Evolutionary conservation across 30 jellyfish, hydroid and myxozoan genomes (phyloP).

Genomic region (Chrysaora quinquecirrha): DNA sequence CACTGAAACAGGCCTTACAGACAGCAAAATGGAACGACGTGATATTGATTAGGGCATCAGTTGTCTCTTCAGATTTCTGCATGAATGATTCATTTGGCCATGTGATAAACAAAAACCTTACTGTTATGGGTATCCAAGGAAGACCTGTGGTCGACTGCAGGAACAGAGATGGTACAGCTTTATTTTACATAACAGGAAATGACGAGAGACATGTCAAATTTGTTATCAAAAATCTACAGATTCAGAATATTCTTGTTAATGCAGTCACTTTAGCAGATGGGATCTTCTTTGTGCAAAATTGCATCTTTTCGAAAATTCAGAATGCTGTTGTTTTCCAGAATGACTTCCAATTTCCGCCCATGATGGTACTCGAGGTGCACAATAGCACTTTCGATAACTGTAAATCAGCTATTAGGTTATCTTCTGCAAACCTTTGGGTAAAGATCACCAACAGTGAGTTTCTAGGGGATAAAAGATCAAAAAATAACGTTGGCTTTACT

Average conservation of each 20-base stretch:
- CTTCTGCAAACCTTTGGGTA: background rate
- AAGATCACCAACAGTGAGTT: background rate
- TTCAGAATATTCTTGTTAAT: background rate
- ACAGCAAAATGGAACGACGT: conserved; percentile 31
- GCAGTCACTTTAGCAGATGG: background rate
- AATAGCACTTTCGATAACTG: background rate
- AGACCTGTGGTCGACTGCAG: conserved; percentile 17
- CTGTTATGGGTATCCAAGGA: conserved; percentile 8
- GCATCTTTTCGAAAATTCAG: background rate
- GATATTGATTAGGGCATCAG: background rate
- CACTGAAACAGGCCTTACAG: conserved; percentile 9
- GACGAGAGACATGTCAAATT: background rate
- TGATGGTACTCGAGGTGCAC: background rate
- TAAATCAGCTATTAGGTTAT: background rate
- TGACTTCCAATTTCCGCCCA: background rate
- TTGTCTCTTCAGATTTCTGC: conserved; percentile 8
- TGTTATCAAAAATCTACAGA: background rate
- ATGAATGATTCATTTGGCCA: background rate
- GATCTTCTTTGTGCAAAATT: background rate
- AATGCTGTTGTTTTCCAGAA: too few species aligned
- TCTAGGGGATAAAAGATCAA: background rate
- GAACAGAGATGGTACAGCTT: background rate
- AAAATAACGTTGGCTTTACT: background rate
- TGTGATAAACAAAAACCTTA: conserved; percentile 4
- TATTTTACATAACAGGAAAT: conserved; percentile 9